Percentiles rank a stretch among this genome's conserved stretches.
Evolutionary conservation across 1,140 invertebrate species (phyloP).

Genomic region (Lepidurus couesii): DNA sequence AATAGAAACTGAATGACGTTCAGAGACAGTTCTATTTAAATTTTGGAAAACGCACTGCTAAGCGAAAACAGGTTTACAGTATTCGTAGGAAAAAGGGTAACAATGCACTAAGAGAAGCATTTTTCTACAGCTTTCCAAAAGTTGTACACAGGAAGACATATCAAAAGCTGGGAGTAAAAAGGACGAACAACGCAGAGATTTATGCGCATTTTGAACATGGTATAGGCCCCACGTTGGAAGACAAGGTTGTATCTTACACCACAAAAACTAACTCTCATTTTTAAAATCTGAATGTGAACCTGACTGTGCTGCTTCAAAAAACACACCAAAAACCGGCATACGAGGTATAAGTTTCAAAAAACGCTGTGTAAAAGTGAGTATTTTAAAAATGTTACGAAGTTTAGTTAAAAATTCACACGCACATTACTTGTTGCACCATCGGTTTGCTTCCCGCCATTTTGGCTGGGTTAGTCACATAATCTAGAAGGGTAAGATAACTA

Average conservation of each 20-base stretch:
- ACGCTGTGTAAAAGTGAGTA: not conserved
- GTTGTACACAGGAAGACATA: constrained; percentile 15
- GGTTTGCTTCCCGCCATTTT: not conserved
- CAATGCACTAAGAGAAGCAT: not conserved
- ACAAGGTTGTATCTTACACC: constrained; percentile 19
- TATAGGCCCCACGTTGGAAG: constrained; percentile 17
- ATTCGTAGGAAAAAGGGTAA: not conserved
- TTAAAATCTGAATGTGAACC: constrained; percentile 19
- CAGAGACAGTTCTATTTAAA: constrained; percentile 19
- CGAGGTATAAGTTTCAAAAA: not conserved
- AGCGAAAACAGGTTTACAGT: not conserved
- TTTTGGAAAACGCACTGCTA: not conserved
- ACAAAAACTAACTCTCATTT: not conserved
- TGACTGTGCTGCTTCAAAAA: constrained; percentile 9
- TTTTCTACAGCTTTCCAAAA: constrained; percentile 15
- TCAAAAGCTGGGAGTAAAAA: constrained; percentile 19
- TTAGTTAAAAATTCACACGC: constrained; percentile 1
- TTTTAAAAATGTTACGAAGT: not conserved
- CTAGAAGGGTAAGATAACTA: not conserved
- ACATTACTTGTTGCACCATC: constrained; percentile 1
- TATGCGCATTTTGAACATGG: constrained; percentile 16
- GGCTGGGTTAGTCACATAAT: not conserved
- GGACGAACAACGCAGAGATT: not conserved
- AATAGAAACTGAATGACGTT: not conserved
- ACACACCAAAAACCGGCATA: not conserved